These are phyloP conservation scores for Zaprionus kolodkinae DNA, from an alignment of 1,140 invertebrate genomes.

Conservation along the genomic window DNA sequence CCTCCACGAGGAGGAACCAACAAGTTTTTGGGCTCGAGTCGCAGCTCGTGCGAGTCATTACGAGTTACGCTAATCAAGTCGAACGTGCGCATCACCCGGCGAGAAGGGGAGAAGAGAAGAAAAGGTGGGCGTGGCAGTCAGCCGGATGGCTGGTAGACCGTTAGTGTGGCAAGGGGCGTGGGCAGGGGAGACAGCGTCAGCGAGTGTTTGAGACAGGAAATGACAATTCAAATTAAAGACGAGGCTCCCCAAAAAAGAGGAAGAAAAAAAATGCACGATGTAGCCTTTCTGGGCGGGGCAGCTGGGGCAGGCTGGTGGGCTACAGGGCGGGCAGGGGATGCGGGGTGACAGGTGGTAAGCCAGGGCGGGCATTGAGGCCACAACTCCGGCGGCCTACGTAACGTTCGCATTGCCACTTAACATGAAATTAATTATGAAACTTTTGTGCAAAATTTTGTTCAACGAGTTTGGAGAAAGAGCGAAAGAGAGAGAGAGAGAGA, in stretches of 20 bases:
- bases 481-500: not conserved
- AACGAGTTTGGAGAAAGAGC: conserved; percentile 73
- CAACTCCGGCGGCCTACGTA: conserved; percentile 36
- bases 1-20: conserved; percentile 18
- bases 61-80: conserved; percentile 81
- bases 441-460: conserved; percentile 82
- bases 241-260: no score
- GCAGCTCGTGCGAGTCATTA: conserved; percentile 76
- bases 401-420: conserved; percentile 78
- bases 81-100: conserved; percentile 59
- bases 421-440: conserved; percentile 83
- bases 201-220: conserved; percentile 74
- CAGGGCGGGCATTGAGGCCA: conserved; percentile 9
- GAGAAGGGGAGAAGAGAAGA: not conserved
- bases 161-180: conserved; percentile 2
- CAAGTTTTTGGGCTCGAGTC: conserved; percentile 49
- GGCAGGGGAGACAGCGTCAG: not conserved
- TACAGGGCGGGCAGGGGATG: not conserved
- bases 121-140: conserved; percentile 29
- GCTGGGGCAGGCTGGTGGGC: not conserved
- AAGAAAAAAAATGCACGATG: conserved; percentile 35
- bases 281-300: not conserved
- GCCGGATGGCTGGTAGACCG: conserved; percentile 62
- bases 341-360: not conserved
- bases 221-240: conserved; percentile 82